Base-by-base conservation (phyloP, 2,888 invertebrate species). In the Masnerella sp. region DNA sequence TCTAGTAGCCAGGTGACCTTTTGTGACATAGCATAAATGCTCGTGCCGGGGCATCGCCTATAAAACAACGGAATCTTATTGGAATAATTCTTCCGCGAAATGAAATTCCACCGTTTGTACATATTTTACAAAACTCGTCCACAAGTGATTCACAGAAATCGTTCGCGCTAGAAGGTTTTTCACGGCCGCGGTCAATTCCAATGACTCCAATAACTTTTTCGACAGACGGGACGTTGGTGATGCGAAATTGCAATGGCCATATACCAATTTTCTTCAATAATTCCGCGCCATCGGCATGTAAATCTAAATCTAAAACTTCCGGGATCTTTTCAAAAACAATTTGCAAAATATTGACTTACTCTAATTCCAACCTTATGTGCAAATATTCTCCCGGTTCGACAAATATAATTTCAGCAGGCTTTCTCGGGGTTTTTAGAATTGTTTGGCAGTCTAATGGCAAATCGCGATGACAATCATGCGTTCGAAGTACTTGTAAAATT, bases 361-460 rank as follows among this genome's bases (percentile, higher is more conserved):
- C 38, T 40, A n/a, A 8, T 54, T 54, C 40, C 5, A 54, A 54
- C 3, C 54, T 43, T 28, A 56, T 42, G 12, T 56, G 56, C 15
- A 56, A 20, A 56, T 56, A 56, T 28, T 56, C 56, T 0, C 56
- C 56, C 4, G 56, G 43, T 32, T 42, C 32, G n/a, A 56, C 43
- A 12, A 9, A 2, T 30, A 18, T 32, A 2, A 56, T 15, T 32
- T 43, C 0, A 5, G 11, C 32, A n/a, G 14, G 20, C 18, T 32
- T 32, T 11, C 56, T 22, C 0, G 43, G 56, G 0, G 56, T 56
- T 43, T 56, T 30, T 2, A 43, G 14, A 8, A 56, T 2, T 2
- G 56, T 40, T 32, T 43, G 56, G 32, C 32, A 9, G 14, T 56
- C 56, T 4, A 2, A 12, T 9, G 43, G 56, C n/a, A 56, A 20